Conservation (phyloP, 2,797 vertebrate species). For the Parauchenoglanis ngamensis region DNA sequence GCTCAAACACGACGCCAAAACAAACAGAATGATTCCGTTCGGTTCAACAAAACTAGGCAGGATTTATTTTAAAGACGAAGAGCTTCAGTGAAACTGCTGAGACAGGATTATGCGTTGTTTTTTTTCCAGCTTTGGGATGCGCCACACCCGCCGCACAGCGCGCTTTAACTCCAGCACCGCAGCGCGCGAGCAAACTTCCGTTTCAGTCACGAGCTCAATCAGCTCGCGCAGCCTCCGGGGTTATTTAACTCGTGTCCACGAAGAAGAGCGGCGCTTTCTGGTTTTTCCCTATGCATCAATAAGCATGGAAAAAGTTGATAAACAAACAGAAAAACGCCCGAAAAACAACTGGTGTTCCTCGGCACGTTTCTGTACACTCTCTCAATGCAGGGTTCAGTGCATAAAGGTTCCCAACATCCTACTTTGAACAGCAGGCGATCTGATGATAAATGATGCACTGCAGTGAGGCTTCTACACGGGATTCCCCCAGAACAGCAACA, state of each 20-base stretch:
- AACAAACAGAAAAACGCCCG: neutral
- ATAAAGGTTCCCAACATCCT: no score
- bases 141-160: constrained; percentile 8
- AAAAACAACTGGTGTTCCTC: neutral
- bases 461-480: neutral
- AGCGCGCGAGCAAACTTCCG: constrained; percentile 1
- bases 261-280: neutral
- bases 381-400: no score
- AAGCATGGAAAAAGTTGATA: neutral
- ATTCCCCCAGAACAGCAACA: neutral
- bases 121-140: neutral
- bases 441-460: neutral
- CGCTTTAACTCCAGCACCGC: neutral
- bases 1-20: neutral
- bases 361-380: neutral
- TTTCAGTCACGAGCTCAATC: neutral
- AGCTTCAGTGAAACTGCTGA: neutral
- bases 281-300: no score
- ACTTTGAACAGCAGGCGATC: neutral
- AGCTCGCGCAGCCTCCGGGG: neutral
- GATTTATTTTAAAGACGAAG: neutral
- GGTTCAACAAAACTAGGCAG: neutral
- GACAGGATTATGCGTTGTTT: neutral
- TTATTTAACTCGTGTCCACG: neutral
- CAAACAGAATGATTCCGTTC: neutral